Conservation (phyloP, 2,888 invertebrate genomes). For the Agonopterix arenella region DNA sequence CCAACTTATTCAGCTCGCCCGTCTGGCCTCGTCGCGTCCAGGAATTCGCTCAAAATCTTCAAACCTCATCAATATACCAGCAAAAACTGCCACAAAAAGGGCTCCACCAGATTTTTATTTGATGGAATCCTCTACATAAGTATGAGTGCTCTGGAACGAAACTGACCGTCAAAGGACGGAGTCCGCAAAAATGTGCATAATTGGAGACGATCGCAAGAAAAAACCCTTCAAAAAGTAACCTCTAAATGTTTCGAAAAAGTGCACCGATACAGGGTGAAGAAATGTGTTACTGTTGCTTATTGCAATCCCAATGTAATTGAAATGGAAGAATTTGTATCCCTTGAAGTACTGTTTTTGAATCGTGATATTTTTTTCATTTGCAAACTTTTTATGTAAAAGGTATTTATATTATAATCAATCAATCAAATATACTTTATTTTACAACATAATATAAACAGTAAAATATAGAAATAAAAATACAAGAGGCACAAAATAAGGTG, state of each 20-base stretch:
- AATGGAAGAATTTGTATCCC: no score
- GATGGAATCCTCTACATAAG: constrained; percentile 65
- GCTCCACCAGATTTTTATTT: constrained; percentile 64
- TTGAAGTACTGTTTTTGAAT: no score
- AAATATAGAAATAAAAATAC: no score
- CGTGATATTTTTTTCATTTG: no score
- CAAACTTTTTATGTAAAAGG: no score
- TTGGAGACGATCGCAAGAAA: constrained; percentile 62
- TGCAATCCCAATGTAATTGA: no score
- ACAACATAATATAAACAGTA: no score
- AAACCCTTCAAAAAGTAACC: constrained; percentile 71
- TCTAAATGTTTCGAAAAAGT: constrained; percentile 73
- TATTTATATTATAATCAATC: no score
- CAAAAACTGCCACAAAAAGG: constrained; percentile 67
- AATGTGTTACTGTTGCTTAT: no score
- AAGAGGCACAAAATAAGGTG: no score
- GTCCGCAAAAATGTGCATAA: constrained; percentile 75
- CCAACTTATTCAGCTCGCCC: constrained; percentile 16
- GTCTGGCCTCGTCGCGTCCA: constrained; percentile 14
- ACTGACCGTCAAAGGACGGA: constrained; percentile 56
- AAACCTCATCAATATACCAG: constrained; percentile 62
- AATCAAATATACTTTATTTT: no score
- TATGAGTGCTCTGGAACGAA: constrained; percentile 36
- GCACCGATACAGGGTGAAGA: constrained; percentile 55
- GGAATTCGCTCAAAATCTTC: constrained; percentile 63